Evolutionary conservation across 35 echinoderm and acorn worm species (phyloP), one percentile per base, ranked within the genome.

Genomic region (Ophiothrix spiculata): DNA sequence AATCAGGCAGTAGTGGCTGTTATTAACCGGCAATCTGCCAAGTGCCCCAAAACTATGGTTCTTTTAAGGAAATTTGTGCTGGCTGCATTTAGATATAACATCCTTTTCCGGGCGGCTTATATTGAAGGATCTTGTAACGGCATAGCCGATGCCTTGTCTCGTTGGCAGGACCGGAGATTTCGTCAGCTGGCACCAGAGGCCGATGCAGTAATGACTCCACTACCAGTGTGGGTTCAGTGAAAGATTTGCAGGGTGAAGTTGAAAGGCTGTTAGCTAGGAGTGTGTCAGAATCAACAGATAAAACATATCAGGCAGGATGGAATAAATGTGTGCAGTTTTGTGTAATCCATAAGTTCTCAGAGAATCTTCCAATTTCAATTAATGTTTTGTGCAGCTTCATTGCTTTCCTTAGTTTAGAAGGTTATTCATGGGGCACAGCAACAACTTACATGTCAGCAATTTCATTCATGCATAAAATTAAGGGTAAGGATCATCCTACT

Each of bases 41-140:
- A 41, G 31, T 92, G 85, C 19, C 31, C 63, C 0, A 21, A 33
- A 77, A 88, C 88, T 10, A 92, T 92, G 91, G 19, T 19, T 1
- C 37, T 92, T 0, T 63, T 92, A 0, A 1, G 80, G 10, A 11
- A 29, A 3, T 69, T 92, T 31, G 79, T 92, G 0, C 1, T 82
- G 14, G 33, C 31, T 0, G 88, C 79, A 73, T 74, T 92, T 14
- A 49, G 15, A 41, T 38, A 19, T 32, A 87, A 91, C 38, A 91
- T 91, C 14, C 12, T 33, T 6, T 87, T 91, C 39, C 60, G 56
- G 40, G 85, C 90, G 31, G 19, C 34, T 0, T 81, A 87, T 77
- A 78, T 92, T 21, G 80, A 54, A 6, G 79, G 87, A 19, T 17
- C 37, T n/a, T 11, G 33, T n/a, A 78, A 78, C 31, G 76, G 38